phyloP scores from a whole-genome alignment of 2,888 invertebrate genomes.

The Thymelicus lineola region DNA sequence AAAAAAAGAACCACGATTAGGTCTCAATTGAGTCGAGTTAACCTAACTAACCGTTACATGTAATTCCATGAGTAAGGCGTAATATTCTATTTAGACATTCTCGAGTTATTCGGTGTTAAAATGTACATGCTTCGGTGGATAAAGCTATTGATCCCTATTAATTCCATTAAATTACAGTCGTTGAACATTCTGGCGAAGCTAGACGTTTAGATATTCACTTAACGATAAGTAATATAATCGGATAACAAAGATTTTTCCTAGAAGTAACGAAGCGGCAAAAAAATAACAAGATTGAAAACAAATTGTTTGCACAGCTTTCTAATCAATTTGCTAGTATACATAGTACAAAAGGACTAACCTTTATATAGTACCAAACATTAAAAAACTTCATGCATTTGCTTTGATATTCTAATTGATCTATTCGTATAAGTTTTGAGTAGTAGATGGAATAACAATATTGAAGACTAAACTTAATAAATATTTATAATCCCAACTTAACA shows the following conservation, averaged over 20 bases:
- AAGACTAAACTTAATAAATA: too few species aligned
- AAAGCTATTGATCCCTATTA: slow-evolving; percentile 7
- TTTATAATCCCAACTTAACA: too few species aligned
- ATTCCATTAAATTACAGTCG: slow-evolving; percentile 41
- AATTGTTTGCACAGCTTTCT: background rate
- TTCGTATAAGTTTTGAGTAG: too few species aligned
- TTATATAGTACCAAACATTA: too few species aligned
- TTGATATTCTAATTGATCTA: too few species aligned
- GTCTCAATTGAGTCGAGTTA: background rate
- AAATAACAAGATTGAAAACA: background rate
- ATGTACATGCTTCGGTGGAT: background rate
- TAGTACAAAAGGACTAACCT: too few species aligned
- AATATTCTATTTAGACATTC: slow-evolving; percentile 2
- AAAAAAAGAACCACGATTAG: too few species aligned
- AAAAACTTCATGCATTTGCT: too few species aligned
- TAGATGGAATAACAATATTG: too few species aligned
- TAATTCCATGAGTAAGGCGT: background rate
- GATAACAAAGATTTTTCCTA: background rate
- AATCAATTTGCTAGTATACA: too few species aligned
- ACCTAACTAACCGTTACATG: background rate
- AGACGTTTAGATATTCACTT: background rate
- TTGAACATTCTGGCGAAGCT: slow-evolving; percentile 42
- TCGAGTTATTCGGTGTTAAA: background rate
- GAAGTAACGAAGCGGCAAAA: background rate
- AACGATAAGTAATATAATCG: background rate